Base-by-base conservation (phyloP, 2,888 invertebrate species). In the Lasioglossum vierecki region DNA sequence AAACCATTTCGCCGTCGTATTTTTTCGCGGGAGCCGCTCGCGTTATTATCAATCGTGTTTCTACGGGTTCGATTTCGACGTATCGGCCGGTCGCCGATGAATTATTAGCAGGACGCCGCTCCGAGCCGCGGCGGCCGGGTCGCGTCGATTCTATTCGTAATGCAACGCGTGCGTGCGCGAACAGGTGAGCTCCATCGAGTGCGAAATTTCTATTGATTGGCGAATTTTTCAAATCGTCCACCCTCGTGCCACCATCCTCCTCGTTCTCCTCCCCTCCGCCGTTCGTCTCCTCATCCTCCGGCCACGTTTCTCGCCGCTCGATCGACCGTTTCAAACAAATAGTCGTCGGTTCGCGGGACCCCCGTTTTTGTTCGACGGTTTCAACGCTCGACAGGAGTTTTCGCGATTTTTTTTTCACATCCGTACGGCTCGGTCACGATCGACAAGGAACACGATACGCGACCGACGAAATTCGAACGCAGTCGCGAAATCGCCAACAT, bases 71-170 rank as follows among this genome's bases (percentile, higher is more conserved):
- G 76, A 73, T 82, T 73, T 46, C 73, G 35, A 41, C 13, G 44
- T 71, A 68, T 79, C 83, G 73, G 74, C 71, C 72, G 68, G n/a
- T 15, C 35, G n/a, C 18, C 66, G 77, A 70, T 89, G 88, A 89
- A 91, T 91, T 87, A 90, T 89, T 85, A 86, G 75, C 80, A 76
- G 83, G 63, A 26, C 11, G 57, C n/a, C n/a, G n/a, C n/a, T n/a
- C n/a, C 87, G 83, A 80, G 57, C 30, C 86, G 83, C 82, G 66
- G 35, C 82, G 30, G 39, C 60, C 82, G 35, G 53, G 77, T 66
- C 88, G 84, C 81, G 84, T 87, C 89, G 81, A 86, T 86, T 85
- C 75, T 84, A 79, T 81, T 84, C 79, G 83, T 79, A 87, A 89
- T 88, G 84, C 88, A 88, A 87, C 82, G 83, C 87, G 70, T 70